phyloP scores from a whole-genome alignment of 2,888 invertebrate species.

The Chloromyia formosa region DNA sequence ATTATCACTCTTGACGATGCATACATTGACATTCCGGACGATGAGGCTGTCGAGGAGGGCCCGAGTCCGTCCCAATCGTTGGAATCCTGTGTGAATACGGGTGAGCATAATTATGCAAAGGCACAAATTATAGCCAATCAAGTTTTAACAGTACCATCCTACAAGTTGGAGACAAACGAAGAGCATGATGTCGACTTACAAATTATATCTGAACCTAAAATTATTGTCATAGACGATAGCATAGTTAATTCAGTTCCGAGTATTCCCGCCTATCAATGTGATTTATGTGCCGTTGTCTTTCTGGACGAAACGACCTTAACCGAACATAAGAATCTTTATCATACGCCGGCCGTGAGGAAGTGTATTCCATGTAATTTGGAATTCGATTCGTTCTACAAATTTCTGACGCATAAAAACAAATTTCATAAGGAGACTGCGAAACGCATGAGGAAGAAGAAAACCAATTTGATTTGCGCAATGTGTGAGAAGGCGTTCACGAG shows the following conservation, averaged over 20 bases:
- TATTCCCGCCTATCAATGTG: constrained; percentile 41
- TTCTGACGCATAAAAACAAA: constrained; percentile 46
- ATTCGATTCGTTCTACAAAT: constrained; percentile 44
- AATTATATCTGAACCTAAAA: constrained; percentile 46
- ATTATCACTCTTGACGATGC: constrained; percentile 62
- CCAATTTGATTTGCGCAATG: constrained; percentile 54
- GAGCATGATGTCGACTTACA: constrained; percentile 28
- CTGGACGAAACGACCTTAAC: constrained; percentile 32
- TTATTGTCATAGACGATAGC: constrained; percentile 62
- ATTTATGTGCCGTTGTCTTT: constrained; percentile 41
- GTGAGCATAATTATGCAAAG: constrained; percentile 47
- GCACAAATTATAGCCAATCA: not conserved
- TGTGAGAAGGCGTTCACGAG: constrained; percentile 57
- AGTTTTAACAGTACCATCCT: not conserved
- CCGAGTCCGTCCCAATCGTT: not conserved
- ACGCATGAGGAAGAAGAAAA: constrained; percentile 31
- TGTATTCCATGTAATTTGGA: constrained; percentile 44
- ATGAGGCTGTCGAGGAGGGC: constrained; percentile 52
- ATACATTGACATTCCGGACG: constrained; percentile 62
- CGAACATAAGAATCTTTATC: constrained; percentile 41
- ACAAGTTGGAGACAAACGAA: constrained; percentile 45
- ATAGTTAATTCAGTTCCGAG: constrained; percentile 58
- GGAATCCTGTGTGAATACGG: not conserved
- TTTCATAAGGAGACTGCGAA: constrained; percentile 17
- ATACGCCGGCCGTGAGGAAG: constrained; percentile 19